phyloP scores from a whole-genome alignment of 1,140 invertebrate genomes.

The Sweltsa coloradensis region DNA sequence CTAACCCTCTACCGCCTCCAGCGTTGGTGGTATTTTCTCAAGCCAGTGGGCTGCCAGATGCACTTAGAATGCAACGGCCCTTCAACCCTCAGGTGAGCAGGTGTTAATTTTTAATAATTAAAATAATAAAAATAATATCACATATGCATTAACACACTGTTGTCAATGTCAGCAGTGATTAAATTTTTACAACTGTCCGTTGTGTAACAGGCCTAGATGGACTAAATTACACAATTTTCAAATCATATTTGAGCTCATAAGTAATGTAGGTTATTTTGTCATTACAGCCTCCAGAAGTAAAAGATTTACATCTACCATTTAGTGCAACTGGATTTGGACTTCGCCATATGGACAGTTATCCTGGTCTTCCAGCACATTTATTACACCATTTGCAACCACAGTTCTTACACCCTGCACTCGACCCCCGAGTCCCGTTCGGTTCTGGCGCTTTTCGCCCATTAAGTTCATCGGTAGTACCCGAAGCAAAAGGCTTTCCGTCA shows the following conservation, averaged over 20 bases:
- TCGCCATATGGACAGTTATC: constrained; percentile 39
- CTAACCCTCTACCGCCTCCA: constrained; percentile 60
- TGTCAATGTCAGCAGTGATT: no score
- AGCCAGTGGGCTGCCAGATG: constrained; percentile 58
- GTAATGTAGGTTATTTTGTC: neutral
- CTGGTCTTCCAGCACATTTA: constrained; percentile 37
- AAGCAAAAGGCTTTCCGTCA: constrained; percentile 37
- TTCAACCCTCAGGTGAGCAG: constrained; percentile 52
- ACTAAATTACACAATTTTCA: no score
- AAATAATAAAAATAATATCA: constrained; percentile 26
- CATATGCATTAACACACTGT: no score
- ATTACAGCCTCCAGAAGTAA: constrained; percentile 34
- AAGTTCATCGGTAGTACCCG: constrained; percentile 19
- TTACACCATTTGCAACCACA: constrained; percentile 39
- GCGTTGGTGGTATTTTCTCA: constrained; percentile 71
- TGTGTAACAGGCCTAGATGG: no score
- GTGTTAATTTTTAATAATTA: constrained; percentile 21
- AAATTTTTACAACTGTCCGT: no score
- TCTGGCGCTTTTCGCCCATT: constrained; percentile 28
- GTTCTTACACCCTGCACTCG: constrained; percentile 30
- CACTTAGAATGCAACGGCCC: constrained; percentile 57
- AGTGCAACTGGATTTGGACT: constrained; percentile 38
- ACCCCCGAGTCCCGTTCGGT: constrained; percentile 28
- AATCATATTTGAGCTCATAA: no score
- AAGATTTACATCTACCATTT: constrained; percentile 37